Evolutionary conservation across 92 coral and sea anemone genomes (phyloP), one percentile per base, ranked within the genome.

Genomic region (Metridium senile): DNA sequence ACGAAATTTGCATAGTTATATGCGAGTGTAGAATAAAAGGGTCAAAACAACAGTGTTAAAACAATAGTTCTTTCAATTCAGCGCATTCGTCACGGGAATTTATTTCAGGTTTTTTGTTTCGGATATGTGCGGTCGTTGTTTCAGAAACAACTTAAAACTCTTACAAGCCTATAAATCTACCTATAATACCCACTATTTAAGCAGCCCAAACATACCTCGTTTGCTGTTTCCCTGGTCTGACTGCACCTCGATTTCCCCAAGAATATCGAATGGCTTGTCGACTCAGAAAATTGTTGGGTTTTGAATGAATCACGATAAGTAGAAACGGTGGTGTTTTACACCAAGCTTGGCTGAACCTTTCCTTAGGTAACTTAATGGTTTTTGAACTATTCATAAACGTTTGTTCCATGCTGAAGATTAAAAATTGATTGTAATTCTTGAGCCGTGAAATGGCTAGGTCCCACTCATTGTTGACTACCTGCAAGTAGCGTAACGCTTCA

Each of bases 221-320:
- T 4, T 28, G 8, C n/a, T 1, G 39, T 8, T 1, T 2, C 7
- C 69, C 21, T 63, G 45, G 43, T 3, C 17, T 9, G 65, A 88
- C 88, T 51, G 82, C 80, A 16, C 80, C 82, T 33, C 81, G 93
- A 69, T 87, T 58, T 33, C 91, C 97, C 97, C 97, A 91, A 29
- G 93, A 82, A 31, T 89, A 32, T 29, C 97, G 84, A 61, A 91
- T 88, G 70, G 97, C 90, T 67, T 91, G 86, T 61, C 97, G 87
- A 17, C 84, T 78, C 43, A 81, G 35, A 34, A 91, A 79, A 52
- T 85, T 61, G 31, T 61, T 74, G 18, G 97, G 97, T 54, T 66
- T 61, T 11, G 97, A 88, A 47, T 91, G 97, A 66, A 91, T 52
- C 75, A 77, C 43, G 52, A 91, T 80, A 6, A 91, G 82, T 10